phyloP scores from a whole-genome alignment of 2,888 invertebrate genomes.

The Xylota segnis region DNA sequence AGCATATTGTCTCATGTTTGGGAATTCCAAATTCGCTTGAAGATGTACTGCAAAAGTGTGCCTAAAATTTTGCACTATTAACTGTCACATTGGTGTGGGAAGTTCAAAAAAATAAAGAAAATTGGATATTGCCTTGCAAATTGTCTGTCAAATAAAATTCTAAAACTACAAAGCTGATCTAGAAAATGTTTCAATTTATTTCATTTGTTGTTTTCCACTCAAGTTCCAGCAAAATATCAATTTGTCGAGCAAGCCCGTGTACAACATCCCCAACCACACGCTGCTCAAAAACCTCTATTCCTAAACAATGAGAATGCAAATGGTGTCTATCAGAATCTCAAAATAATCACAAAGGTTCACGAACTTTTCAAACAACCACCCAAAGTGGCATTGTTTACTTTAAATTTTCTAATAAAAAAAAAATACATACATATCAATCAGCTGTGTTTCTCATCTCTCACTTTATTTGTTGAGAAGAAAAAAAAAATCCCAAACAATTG shows the following conservation, averaged over 20 bases:
- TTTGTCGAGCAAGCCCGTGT: not conserved
- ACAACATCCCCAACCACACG: not conserved
- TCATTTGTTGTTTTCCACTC: no score
- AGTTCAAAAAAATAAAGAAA: no score
- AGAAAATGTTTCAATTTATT: no score
- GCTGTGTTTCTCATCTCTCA: conserved; percentile 22
- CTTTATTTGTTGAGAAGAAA: not conserved
- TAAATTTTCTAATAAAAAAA: conserved; percentile 6
- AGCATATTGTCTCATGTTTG: no score
- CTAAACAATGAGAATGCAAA: not conserved
- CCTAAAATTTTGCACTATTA: no score
- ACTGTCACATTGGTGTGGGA: no score
- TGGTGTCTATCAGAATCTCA: conserved; percentile 3
- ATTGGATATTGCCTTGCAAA: no score
- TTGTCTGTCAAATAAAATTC: no score
- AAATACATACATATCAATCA: conserved; percentile 29
- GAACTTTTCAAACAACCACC: conserved; percentile 26
- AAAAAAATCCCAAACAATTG: conserved; percentile 9
- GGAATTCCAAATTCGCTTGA: no score
- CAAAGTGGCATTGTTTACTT: conserved; percentile 29
- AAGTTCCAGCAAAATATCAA: no score
- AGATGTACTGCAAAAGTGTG: no score
- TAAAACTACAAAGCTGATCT: no score
- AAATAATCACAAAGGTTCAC: conserved; percentile 42
- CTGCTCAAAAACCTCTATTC: not conserved